Evolutionary conservation across 2,113 vertebrate species (phyloP).

Genomic region (Phyllopteryx taeniolatus): DNA sequence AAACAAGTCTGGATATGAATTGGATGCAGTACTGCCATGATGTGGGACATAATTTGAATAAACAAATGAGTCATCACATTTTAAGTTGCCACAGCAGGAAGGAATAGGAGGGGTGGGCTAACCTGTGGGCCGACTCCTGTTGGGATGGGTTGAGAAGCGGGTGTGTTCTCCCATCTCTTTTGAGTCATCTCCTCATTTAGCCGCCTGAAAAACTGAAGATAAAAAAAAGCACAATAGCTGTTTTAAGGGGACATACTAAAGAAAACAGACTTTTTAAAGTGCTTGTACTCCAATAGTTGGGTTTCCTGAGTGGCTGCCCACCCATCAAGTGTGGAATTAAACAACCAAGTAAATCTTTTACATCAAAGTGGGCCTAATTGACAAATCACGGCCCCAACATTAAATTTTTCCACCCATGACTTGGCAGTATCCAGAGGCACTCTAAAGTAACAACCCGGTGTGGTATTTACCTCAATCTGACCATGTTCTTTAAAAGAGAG

Average conservation of each 20-base stretch:
- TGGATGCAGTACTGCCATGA: slow-evolving; percentile 44
- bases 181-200: slow-evolving; percentile 92
- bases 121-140: slow-evolving; percentile 78
- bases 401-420: background rate
- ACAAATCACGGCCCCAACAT: too few relatives aligned
- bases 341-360: background rate
- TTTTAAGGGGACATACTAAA: background rate
- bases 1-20: background rate
- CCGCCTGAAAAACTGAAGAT: slow-evolving; percentile 85
- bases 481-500: slow-evolving; percentile 97
- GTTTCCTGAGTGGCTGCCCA: background rate
- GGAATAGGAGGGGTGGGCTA: background rate
- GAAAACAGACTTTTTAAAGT: background rate
- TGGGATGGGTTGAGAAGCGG: slow-evolving; percentile 79
- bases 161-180: slow-evolving; percentile 87
- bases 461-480: slow-evolving; percentile 85
- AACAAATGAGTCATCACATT: background rate
- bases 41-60: slow-evolving; percentile 28
- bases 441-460: background rate
- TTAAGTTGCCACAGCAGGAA: too few relatives aligned
- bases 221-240: background rate
- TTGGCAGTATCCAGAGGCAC: background rate
- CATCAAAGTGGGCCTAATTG: too few relatives aligned
- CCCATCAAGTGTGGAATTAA: too few relatives aligned
- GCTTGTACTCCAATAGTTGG: background rate